phyloP scores from a whole-genome alignment of 2,113 vertebrate genomes.

The Rhabdornis inornatus region DNA sequence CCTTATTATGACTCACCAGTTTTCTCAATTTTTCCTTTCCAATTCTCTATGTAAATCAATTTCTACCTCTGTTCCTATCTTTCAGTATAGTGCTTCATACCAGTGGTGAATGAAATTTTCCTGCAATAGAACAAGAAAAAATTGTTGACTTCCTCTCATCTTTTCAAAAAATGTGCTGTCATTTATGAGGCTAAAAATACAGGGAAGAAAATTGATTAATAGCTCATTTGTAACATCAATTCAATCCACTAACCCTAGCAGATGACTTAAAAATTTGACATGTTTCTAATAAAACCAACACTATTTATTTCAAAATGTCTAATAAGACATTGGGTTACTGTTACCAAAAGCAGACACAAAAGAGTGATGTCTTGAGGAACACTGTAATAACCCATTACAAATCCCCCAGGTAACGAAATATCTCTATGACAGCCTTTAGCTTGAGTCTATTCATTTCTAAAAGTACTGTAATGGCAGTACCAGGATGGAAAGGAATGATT shows the following conservation, averaged over 20 bases:
- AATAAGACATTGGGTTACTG: background rate
- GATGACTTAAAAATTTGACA: background rate
- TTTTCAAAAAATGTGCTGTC: background rate
- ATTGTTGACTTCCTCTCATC: background rate
- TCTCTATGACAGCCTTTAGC: background rate
- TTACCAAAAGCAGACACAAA: background rate
- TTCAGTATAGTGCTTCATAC: background rate
- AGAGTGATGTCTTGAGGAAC: background rate
- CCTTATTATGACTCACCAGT: background rate
- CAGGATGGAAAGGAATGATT: background rate
- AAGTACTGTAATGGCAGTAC: background rate
- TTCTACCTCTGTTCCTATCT: background rate
- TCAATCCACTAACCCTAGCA: background rate
- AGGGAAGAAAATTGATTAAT: background rate
- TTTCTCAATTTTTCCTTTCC: background rate
- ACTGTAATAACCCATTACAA: background rate
- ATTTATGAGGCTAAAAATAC: background rate
- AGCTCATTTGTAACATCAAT: background rate
- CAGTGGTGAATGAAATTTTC: background rate
- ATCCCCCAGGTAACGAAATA: background rate
- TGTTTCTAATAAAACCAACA: background rate
- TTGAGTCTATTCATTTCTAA: background rate
- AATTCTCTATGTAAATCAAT: background rate
- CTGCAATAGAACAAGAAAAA: background rate
- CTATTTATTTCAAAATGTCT: background rate